These are phyloP conservation scores for Heliopora coerulea DNA, from an alignment of 92 coral and sea anemone genomes.

Conservation along the genomic window DNA sequence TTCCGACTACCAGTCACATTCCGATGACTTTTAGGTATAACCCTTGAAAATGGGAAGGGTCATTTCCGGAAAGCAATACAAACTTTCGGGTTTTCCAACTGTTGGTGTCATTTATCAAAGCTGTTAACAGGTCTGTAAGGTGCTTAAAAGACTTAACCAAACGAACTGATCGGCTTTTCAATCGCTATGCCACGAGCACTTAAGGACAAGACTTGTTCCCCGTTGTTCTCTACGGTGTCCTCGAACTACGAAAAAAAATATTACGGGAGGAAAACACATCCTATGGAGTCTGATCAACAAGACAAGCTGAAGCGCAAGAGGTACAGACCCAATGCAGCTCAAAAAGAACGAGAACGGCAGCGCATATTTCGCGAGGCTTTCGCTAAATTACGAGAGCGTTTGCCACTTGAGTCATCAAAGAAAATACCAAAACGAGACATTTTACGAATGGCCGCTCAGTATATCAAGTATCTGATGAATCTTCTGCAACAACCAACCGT, in stretches of 20 bases:
- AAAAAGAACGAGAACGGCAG: constrained; percentile 41
- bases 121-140: constrained; percentile 17
- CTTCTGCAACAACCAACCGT: constrained; percentile 26
- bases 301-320: constrained; percentile 30
- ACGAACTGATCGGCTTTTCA: background rate
- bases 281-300: constrained; percentile 14
- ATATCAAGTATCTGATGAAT: constrained; percentile 32
- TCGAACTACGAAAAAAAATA: background rate
- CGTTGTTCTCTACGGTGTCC: constrained; percentile 4
- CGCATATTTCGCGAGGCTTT: constrained; percentile 41
- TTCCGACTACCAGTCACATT: background rate
- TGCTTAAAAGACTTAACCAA: background rate
- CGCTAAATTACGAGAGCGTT: constrained; percentile 16
- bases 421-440: constrained; percentile 42
- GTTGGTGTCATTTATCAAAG: constrained; percentile 18
- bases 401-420: constrained; percentile 38
- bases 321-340: constrained; percentile 38
- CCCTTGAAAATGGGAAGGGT: constrained; percentile 27
- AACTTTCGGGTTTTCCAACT: constrained; percentile 6
- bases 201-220: constrained; percentile 9
- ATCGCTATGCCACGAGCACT: constrained; percentile 23
- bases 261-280: background rate
- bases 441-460: constrained; percentile 31
- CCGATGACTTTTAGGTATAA: background rate
- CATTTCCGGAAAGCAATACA: constrained; percentile 37